phyloP scores from a whole-genome alignment of 2,888 invertebrate species.

The Diaprepes abbreviatus region DNA sequence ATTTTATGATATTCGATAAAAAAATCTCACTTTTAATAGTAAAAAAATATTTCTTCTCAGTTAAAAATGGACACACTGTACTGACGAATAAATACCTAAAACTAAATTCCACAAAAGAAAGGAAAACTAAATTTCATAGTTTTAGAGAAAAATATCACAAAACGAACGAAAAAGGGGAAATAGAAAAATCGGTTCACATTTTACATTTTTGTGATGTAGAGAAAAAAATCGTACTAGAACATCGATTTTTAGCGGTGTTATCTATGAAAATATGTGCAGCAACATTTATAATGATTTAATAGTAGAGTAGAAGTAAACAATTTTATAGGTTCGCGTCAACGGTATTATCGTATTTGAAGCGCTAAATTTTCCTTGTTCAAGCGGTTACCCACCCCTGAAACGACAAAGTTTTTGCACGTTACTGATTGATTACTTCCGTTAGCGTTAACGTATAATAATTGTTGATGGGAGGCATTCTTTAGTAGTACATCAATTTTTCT shows the following conservation, averaged over 20 bases:
- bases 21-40: too few species aligned
- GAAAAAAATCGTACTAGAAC: slow-evolving; percentile 14
- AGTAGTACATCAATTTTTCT: slow-evolving; percentile 35
- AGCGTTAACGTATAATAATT: too few species aligned
- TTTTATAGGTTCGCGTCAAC: neutral
- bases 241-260: slow-evolving; percentile 11
- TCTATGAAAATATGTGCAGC: slow-evolving; percentile 32
- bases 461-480: slow-evolving; percentile 9
- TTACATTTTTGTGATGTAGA: slow-evolving; percentile 44
- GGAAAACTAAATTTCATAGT: slow-evolving; percentile 38
- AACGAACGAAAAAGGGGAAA: slow-evolving; percentile 51
- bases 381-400: too few species aligned
- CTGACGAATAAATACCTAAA: slow-evolving; percentile 55
- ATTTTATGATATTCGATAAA: too few species aligned
- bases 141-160: slow-evolving; percentile 55
- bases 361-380: too few species aligned
- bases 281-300: slow-evolving; percentile 6
- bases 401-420: too few species aligned
- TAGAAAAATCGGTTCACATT: neutral
- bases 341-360: too few species aligned
- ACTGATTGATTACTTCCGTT: too few species aligned
- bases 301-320: neutral
- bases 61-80: slow-evolving; percentile 29
- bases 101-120: slow-evolving; percentile 55
- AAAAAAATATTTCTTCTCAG: neutral